Percentiles rank a stretch among this genome's conserved stretches.
phyloP scores from a whole-genome alignment of 1,140 invertebrate genomes.

The Atta texana region DNA sequence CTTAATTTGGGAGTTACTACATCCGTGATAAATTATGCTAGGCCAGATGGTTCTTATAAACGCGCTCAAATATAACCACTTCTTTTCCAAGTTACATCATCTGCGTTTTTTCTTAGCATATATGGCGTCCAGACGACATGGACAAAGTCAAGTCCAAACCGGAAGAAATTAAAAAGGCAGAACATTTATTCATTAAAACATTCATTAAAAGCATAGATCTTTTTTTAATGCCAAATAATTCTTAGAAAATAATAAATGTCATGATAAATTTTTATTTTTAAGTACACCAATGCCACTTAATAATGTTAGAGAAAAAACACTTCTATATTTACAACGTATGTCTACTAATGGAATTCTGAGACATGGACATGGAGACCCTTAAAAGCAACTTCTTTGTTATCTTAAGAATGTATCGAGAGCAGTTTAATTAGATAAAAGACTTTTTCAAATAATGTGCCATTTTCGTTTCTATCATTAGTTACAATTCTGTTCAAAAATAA shows the following conservation, averaged over 20 bases:
- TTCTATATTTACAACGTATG: background rate
- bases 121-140: slow-evolving; percentile 33
- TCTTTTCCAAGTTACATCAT: slow-evolving; percentile 52
- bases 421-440: background rate
- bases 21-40: slow-evolving; percentile 49
- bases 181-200: slow-evolving; percentile 12
- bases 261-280: background rate
- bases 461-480: background rate
- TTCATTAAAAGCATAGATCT: background rate
- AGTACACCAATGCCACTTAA: background rate
- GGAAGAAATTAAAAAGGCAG: slow-evolving; percentile 5
- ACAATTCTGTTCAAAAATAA: background rate
- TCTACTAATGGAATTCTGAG: background rate
- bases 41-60: slow-evolving; percentile 6
- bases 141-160: slow-evolving; percentile 28
- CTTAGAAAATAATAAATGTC: background rate
- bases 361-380: background rate
- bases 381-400: background rate
- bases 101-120: slow-evolving; percentile 13
- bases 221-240: background rate
- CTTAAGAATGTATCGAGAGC: background rate
- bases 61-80: background rate
- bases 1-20: slow-evolving; percentile 21
- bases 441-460: too few relatives aligned
- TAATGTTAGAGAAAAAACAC: background rate